These are phyloP conservation scores for Pachymerium ferrugineum DNA, from an alignment of 2,888 invertebrate species.

Conservation along the genomic window DNA sequence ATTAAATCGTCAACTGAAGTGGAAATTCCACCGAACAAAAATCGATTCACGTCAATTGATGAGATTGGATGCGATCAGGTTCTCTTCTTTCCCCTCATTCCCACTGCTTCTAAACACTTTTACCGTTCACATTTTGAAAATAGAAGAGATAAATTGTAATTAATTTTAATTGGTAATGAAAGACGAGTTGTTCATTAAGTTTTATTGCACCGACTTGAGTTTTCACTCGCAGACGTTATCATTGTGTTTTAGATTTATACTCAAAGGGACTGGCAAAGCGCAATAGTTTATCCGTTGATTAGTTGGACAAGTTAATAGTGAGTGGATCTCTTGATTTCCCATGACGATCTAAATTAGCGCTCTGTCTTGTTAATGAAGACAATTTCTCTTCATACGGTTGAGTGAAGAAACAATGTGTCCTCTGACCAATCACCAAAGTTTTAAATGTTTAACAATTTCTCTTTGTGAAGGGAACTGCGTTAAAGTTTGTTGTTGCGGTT, in stretches of 20 bases:
- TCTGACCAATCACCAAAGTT: too few species aligned
- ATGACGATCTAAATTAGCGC: not conserved
- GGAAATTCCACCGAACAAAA: too few species aligned
- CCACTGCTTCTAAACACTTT: not conserved
- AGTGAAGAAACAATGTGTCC: too few species aligned
- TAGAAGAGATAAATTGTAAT: not conserved
- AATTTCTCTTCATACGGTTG: too few species aligned
- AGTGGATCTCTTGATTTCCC: slow-evolving; percentile 2
- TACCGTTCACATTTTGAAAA: too few species aligned
- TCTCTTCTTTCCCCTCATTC: not conserved
- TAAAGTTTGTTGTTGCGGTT: too few species aligned
- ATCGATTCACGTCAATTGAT: too few species aligned
- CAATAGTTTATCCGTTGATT: not conserved
- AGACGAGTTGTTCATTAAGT: not conserved
- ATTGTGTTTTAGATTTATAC: not conserved
- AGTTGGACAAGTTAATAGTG: not conserved
- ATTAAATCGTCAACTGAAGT: too few species aligned
- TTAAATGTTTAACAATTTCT: too few species aligned
- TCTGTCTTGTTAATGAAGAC: not conserved
- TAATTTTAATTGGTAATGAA: not conserved
- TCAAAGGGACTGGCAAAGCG: not conserved
- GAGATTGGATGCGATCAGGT: too few species aligned
- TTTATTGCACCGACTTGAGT: not conserved
- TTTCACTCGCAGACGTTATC: not conserved
- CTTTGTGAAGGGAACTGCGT: too few species aligned